Percentiles rank a stretch among this genome's conserved stretches.
These are phyloP conservation scores for Aplocera efformata DNA, from an alignment of 2,888 invertebrate genomes.

Conservation along the genomic window DNA sequence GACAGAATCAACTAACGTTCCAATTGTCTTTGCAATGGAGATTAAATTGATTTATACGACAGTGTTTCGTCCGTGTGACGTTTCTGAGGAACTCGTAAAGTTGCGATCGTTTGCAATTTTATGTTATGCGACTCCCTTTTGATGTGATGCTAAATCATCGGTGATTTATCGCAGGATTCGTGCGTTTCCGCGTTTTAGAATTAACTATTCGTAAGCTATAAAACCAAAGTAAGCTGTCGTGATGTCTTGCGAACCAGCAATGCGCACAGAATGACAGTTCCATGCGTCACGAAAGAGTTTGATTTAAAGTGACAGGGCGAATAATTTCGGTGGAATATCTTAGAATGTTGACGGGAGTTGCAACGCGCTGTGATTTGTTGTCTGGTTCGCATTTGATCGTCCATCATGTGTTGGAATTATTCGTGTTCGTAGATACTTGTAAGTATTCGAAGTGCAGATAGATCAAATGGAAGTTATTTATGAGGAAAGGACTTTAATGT, in stretches of 20 bases:
- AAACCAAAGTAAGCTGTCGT: constrained; percentile 7
- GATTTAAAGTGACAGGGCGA: not conserved
- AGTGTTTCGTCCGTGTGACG: constrained; percentile 58
- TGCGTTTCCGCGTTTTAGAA: constrained; percentile 42
- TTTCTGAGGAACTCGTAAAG: constrained; percentile 64
- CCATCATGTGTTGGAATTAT: no score
- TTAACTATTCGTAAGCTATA: constrained; percentile 15
- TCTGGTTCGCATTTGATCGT: not conserved
- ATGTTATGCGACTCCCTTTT: constrained; percentile 45
- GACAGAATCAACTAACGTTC: constrained; percentile 35
- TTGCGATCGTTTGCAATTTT: constrained; percentile 49
- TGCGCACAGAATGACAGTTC: not conserved
- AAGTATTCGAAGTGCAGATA: no score
- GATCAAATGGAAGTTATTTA: no score
- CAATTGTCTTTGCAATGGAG: constrained; percentile 67
- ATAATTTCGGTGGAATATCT: no score
- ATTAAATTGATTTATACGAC: constrained; percentile 74
- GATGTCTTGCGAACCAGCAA: not conserved
- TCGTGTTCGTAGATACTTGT: no score
- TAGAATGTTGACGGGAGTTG: no score
- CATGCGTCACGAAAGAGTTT: not conserved
- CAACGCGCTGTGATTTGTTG: not conserved
- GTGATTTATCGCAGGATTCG: constrained; percentile 50
- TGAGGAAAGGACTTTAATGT: no score
- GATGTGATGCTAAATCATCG: constrained; percentile 60